A percentile compares a stretch with the other conserved stretches of the same genome.
These are phyloP conservation scores for Crotalus viridis DNA, from an alignment of 2,113 vertebrate species.

Conservation along the genomic window DNA sequence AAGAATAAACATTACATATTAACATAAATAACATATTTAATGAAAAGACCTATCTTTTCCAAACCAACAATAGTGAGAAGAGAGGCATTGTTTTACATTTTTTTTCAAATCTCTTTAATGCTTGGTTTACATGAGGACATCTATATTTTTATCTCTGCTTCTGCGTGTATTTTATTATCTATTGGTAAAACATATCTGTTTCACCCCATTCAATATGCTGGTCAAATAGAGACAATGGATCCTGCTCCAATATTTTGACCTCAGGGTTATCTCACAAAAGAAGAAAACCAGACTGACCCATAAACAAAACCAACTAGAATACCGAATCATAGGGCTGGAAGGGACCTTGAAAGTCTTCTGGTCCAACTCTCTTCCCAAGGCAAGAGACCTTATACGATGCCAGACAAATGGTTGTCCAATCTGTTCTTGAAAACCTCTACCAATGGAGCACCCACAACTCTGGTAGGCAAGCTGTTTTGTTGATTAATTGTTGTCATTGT, in stretches of 20 bases:
- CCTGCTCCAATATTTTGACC: too few relatives aligned
- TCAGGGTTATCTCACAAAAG: too few relatives aligned
- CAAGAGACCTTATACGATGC: neutral
- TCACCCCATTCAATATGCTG: too few relatives aligned
- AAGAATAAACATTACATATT: too few relatives aligned
- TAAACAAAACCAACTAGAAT: too few relatives aligned
- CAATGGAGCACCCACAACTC: neutral
- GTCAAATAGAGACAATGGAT: too few relatives aligned
- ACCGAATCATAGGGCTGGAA: neutral
- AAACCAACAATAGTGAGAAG: neutral
- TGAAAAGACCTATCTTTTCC: neutral
- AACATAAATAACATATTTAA: neutral
- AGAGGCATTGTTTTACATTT: neutral
- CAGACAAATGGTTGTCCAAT: neutral
- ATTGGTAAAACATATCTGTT: too few relatives aligned
- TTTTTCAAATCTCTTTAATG: neutral
- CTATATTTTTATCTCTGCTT: neutral
- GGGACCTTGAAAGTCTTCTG: neutral
- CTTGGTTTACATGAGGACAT: neutral
- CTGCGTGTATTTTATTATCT: neutral
- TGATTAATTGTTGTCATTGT: too few relatives aligned
- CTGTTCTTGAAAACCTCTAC: neutral
- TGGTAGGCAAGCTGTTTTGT: too few relatives aligned
- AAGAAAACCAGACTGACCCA: too few relatives aligned
- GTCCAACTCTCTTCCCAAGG: neutral